phyloP scores from a whole-genome alignment of 2,888 invertebrate species.

The Subacronicta megacephala region DNA sequence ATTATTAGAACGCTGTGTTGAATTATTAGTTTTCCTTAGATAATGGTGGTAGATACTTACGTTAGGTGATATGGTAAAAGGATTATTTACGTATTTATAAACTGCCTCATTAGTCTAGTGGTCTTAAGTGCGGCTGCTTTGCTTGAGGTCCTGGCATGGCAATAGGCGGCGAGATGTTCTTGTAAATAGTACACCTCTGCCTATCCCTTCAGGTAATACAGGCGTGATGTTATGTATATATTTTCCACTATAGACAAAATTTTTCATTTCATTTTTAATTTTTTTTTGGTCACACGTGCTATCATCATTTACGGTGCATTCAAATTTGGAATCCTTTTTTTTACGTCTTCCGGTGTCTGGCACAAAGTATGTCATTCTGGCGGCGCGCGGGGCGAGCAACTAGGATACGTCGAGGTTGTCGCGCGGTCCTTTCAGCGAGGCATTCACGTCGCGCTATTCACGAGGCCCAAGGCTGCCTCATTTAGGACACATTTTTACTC shows the following conservation, averaged over 20 bases:
- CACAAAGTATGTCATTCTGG: conserved; percentile 35
- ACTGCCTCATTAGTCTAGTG: too few relatives aligned
- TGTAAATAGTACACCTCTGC: too few relatives aligned
- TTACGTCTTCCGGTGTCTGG: conserved; percentile 12
- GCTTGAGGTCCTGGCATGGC: too few relatives aligned
- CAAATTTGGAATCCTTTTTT: conserved; percentile 30
- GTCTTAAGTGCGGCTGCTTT: too few relatives aligned
- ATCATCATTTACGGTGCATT: conserved; percentile 31
- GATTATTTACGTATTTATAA: too few relatives aligned
- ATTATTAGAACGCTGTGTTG: conserved; percentile 12
- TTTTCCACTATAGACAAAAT: not conserved
- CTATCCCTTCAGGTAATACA: too few relatives aligned
- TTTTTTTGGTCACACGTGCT: not conserved
- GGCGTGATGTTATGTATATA: too few relatives aligned
- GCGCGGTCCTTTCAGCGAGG: conserved; percentile 45
- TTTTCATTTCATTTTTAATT: not conserved
- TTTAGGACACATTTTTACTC: conserved; percentile 55
- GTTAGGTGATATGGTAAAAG: too few relatives aligned
- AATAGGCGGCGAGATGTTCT: too few relatives aligned
- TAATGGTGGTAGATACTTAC: too few relatives aligned
- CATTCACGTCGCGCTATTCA: conserved; percentile 53
- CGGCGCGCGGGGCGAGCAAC: conserved; percentile 20
- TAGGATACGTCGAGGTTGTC: conserved; percentile 48
- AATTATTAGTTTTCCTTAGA: not conserved
- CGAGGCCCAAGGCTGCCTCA: conserved; percentile 44